phyloP scores from a whole-genome alignment of 2,888 invertebrate species.

The Chymomyza amoena region DNA sequence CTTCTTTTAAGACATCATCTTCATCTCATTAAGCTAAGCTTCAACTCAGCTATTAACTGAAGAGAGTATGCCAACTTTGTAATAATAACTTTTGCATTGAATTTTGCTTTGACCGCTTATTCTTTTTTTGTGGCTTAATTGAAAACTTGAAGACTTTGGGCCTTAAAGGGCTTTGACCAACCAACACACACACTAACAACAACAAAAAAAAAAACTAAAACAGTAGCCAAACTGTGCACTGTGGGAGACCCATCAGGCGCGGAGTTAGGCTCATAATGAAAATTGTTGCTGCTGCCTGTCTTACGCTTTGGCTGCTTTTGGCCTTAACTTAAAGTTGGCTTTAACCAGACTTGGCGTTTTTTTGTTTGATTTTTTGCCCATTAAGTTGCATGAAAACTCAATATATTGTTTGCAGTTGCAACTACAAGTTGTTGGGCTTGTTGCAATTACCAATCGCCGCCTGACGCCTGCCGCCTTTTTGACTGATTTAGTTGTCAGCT shows the following conservation, averaged over 20 bases:
- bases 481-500: slow-evolving; percentile 71
- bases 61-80: neutral
- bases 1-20: neutral
- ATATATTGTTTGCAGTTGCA: slow-evolving; percentile 38
- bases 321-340: neutral
- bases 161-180: slow-evolving; percentile 31
- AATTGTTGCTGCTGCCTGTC: slow-evolving; percentile 38
- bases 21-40: neutral
- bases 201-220: slow-evolving; percentile 4
- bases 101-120: neutral
- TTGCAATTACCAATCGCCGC: slow-evolving; percentile 43
- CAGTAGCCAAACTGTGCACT: slow-evolving; percentile 45
- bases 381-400: slow-evolving; percentile 70
- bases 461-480: slow-evolving; percentile 36
- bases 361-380: slow-evolving; percentile 37
- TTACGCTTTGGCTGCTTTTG: slow-evolving; percentile 29
- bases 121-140: slow-evolving; percentile 48
- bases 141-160: slow-evolving; percentile 54
- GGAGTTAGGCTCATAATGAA: neutral
- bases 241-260: slow-evolving; percentile 56
- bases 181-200: neutral
- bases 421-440: neutral
- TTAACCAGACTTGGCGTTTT: neutral
- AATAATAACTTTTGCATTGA: neutral
- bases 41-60: neutral